These are phyloP conservation scores for Falcaria lacertinaria DNA, from an alignment of 2,888 invertebrate species.

Conservation along the genomic window DNA sequence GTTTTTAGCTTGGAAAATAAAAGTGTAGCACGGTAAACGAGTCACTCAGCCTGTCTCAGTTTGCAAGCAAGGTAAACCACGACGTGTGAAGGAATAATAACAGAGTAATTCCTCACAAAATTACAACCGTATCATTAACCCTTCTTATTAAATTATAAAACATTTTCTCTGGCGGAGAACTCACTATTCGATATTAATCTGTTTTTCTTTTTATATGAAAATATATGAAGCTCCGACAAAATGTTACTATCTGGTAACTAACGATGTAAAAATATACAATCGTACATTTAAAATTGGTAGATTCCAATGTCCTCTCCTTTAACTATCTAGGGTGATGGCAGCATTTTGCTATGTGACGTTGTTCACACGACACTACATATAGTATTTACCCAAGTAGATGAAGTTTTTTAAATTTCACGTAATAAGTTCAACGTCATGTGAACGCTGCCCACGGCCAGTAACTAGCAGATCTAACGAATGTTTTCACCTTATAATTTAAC, in stretches of 20 bases:
- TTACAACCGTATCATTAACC: no score
- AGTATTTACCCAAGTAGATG: no score
- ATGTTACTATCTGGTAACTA: not conserved
- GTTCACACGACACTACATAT: not conserved
- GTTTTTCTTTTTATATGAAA: no score
- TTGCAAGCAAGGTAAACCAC: no score
- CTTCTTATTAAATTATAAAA: not conserved
- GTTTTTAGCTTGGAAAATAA: not conserved
- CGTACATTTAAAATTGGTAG: not conserved
- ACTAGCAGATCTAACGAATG: not conserved
- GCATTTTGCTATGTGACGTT: not conserved
- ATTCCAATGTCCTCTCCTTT: not conserved
- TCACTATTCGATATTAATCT: not conserved
- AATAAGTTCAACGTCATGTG: not conserved
- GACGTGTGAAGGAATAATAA: no score
- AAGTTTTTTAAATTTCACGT: no score
- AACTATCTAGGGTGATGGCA: not conserved
- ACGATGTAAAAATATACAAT: not conserved
- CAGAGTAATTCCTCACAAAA: no score
- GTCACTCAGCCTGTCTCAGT: not conserved
- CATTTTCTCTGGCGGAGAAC: not conserved
- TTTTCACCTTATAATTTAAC: not conserved
- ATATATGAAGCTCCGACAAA: not conserved
- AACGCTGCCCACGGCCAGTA: not conserved
- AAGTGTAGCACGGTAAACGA: not conserved